Base-by-base conservation (phyloP, 2,113 vertebrate genomes). In the Hystrix brachyura region DNA sequence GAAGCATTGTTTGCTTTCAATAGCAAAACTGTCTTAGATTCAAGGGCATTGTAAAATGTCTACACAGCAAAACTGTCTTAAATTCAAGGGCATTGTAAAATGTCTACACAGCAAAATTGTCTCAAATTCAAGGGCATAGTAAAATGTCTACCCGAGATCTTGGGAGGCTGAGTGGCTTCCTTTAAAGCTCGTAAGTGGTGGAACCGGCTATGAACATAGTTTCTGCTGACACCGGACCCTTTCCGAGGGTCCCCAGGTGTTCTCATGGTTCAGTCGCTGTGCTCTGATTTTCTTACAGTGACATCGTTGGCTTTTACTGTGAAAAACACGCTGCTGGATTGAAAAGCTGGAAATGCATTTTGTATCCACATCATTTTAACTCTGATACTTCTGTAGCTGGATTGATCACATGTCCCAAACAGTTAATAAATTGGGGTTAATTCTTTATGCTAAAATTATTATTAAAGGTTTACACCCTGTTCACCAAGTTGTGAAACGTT, bases 401-500 rank as follows among this genome's bases (percentile, higher is more conserved):
- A 27, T 46, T 85, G 60, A n/a, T 65, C 18, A 62, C 19, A 14
- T 67, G 19, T 85, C 34, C 25, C 38, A 94, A 43, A 32, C 21
- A 80, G 34, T 72, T 96, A 72, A 51, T 88, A 97, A 72, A 67
- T 25, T 53, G 38, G 46, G 9, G 7, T 91, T 91, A 94, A 93
- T 69, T 55, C 25, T 93, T 94, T 64, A 83, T 93, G 67, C 85
- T 81, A 78, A 94, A 93, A 78, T 80, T 80, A 71, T 92, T 91
- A 71, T 65, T 55, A 76, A 93, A 65, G 83, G 46, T 10, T 87
- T 87, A 71, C 11, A 84, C 87, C 78, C 43, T 92, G 65, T 51
- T 81, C 23, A 71, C n/a, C 57, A 88, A 87, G 69, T 83, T 97
- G 87, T 97, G 95, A 96, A 96, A 96, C 97, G 86, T 95, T 96